phyloP scores from a whole-genome alignment of 2,113 vertebrate species.

The Chaenocephalus aceratus region DNA sequence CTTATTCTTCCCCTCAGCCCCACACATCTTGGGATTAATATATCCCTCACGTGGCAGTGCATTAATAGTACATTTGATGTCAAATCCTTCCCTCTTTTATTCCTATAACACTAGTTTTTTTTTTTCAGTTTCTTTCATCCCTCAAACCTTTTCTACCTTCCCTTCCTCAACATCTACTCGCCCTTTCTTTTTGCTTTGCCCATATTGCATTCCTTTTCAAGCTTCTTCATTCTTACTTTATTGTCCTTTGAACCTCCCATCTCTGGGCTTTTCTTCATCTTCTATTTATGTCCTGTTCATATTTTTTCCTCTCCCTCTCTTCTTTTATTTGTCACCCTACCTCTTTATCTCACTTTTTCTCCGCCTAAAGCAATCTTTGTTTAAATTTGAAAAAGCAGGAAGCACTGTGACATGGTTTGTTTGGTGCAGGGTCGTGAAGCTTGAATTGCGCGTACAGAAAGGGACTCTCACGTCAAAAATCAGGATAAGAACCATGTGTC shows the following conservation, averaged over 20 bases:
- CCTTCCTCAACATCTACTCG: neutral
- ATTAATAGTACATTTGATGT: constrained; percentile 16
- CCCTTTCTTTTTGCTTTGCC: neutral
- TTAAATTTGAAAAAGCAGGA: neutral
- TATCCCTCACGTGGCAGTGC: constrained; percentile 9
- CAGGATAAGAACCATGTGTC: neutral
- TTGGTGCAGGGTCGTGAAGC: too few relatives aligned
- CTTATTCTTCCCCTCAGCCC: neutral
- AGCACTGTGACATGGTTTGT: neutral
- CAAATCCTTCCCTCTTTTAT: neutral
- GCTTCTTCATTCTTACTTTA: neutral
- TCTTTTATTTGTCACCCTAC: neutral
- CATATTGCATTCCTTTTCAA: neutral
- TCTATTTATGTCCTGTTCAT: neutral
- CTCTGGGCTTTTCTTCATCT: neutral
- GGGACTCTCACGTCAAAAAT: neutral
- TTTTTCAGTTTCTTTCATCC: neutral
- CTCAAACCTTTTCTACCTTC: neutral
- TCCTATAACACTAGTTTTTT: neutral
- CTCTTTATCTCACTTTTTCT: neutral
- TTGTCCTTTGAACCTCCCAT: neutral
- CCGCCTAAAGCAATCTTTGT: neutral
- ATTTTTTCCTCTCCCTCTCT: neutral
- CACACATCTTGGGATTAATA: constrained; percentile 11
- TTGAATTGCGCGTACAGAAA: too few relatives aligned